These are phyloP conservation scores for Falcaria lacertinaria DNA, from an alignment of 2,888 invertebrate genomes.

Conservation along the genomic window DNA sequence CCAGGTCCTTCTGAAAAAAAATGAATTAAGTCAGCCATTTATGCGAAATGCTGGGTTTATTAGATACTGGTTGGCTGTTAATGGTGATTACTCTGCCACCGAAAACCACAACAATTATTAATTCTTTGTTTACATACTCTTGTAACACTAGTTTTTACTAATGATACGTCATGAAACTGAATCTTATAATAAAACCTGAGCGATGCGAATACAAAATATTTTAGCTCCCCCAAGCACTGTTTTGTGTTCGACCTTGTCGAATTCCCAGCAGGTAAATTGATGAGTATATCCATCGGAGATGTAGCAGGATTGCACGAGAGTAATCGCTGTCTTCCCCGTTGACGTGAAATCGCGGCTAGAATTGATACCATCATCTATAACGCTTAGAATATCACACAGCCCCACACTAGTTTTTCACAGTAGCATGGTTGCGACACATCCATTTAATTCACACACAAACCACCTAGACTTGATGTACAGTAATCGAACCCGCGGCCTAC, in stretches of 20 bases:
- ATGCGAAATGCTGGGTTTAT: background rate
- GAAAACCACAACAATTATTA: background rate
- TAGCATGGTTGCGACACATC: no score
- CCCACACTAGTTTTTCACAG: no score
- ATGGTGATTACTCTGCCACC: background rate
- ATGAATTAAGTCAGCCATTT: background rate
- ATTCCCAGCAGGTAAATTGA: slow-evolving; percentile 16
- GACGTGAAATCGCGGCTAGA: slow-evolving; percentile 13
- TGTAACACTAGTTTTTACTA: background rate
- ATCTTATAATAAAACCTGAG: no score
- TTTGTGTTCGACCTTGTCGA: background rate
- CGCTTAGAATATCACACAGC: no score
- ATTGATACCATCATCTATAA: slow-evolving; percentile 15
- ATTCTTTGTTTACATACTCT: background rate
- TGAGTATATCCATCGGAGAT: background rate
- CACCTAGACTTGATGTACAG: no score
- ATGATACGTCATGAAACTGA: no score
- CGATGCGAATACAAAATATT: no score
- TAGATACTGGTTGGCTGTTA: background rate
- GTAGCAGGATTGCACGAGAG: background rate
- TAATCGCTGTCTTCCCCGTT: slow-evolving; percentile 12
- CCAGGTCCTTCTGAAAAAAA: background rate
- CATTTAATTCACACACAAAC: no score
- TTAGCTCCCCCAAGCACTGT: no score
- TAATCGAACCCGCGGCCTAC: no score